A percentile compares a stretch with the other conserved stretches of the same genome.
Evolutionary conservation across 2,888 invertebrate genomes (phyloP).

Genomic region (Lithophane leautieri): DNA sequence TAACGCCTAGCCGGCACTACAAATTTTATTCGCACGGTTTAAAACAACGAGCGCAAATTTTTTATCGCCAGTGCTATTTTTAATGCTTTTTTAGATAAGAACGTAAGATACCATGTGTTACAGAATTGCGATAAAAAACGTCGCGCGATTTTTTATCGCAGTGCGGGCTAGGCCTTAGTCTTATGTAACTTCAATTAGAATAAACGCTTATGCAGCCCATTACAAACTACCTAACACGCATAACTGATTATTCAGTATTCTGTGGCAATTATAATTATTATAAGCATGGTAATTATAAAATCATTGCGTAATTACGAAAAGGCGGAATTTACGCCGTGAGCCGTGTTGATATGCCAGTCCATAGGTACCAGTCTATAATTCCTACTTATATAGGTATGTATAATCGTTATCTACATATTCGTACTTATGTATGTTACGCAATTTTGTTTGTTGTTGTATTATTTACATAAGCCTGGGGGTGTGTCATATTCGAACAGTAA

Average conservation of each 20-base stretch:
- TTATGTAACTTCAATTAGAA: constrained; percentile 29
- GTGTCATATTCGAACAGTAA: constrained; percentile 31
- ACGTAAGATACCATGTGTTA: too few species aligned
- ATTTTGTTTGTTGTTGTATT: constrained; percentile 17
- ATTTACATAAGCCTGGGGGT: constrained; percentile 35
- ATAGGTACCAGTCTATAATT: background rate
- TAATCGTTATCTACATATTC: constrained; percentile 34
- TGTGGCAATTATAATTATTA: constrained; percentile 16
- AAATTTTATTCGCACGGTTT: too few species aligned
- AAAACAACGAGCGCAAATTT: too few species aligned
- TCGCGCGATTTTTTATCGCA: too few species aligned
- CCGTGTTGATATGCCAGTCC: constrained; percentile 15
- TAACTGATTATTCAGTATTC: constrained; percentile 39
- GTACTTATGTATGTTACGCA: constrained; percentile 29
- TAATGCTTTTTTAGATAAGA: too few species aligned
- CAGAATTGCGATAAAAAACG: too few species aligned
- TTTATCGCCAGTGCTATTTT: too few species aligned
- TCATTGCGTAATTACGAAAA: constrained; percentile 32
- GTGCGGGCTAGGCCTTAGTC: background rate
- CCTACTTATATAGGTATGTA: background rate
- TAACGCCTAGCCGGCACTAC: too few species aligned
- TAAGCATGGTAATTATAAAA: constrained; percentile 43
- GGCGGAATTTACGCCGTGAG: constrained; percentile 24
- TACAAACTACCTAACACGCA: constrained; percentile 27
- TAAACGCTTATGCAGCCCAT: constrained; percentile 24